phyloP scores from a whole-genome alignment of 2,113 vertebrate species.

The Echinops telfairi region DNA sequence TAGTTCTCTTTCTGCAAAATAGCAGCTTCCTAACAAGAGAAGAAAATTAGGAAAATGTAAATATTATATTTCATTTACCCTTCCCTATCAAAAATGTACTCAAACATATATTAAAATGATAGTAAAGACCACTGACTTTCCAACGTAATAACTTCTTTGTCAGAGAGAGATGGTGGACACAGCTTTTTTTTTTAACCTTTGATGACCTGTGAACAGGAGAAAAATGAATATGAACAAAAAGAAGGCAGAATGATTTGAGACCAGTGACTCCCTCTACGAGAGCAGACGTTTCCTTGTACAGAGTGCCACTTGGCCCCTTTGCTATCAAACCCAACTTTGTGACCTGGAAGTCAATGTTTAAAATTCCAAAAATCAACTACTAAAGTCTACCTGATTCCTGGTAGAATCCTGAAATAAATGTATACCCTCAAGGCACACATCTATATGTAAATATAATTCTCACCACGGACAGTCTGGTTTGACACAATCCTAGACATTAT shows the following conservation, averaged over 20 bases:
- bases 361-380: slow-evolving; percentile 47
- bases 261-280: neutral
- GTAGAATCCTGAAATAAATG: neutral
- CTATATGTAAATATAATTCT: slow-evolving; percentile 18
- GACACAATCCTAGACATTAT: slow-evolving; percentile 44
- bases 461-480: neutral
- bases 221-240: neutral
- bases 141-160: slow-evolving; percentile 65
- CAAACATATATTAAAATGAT: slow-evolving; percentile 66
- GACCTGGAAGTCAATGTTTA: slow-evolving; percentile 51
- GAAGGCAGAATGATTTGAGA: neutral
- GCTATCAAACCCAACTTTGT: neutral
- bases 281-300: neutral
- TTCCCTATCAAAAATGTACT: slow-evolving; percentile 64
- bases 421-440: neutral
- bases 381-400: slow-evolving; percentile 32
- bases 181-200: slow-evolving; percentile 49
- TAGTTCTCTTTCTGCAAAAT: slow-evolving; percentile 78
- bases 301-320: neutral
- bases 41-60: slow-evolving; percentile 74
- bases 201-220: slow-evolving; percentile 26
- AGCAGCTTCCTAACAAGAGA: slow-evolving; percentile 78
- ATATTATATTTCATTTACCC: slow-evolving; percentile 64
- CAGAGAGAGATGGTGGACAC: neutral
- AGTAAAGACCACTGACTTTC: slow-evolving; percentile 46